These are phyloP conservation scores for Ochlodes sylvanus DNA, from an alignment of 2,888 invertebrate genomes.

Conservation along the genomic window DNA sequence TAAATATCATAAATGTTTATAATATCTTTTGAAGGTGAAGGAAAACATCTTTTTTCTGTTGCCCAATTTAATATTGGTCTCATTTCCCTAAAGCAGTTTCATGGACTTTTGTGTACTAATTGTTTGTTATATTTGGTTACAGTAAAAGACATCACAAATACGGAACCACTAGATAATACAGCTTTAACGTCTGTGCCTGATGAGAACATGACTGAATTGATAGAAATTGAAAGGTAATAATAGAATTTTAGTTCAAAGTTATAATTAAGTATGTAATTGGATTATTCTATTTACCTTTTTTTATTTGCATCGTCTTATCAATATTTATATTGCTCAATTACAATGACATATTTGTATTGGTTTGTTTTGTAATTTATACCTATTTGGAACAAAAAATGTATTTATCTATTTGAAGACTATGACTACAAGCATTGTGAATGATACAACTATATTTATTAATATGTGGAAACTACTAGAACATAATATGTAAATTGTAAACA, in stretches of 20 bases:
- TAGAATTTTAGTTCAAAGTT: not conserved
- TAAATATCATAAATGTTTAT: conserved; percentile 16
- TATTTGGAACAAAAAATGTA: too few relatives aligned
- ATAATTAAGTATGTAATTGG: not conserved
- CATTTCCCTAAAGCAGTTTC: not conserved
- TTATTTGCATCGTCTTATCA: too few relatives aligned
- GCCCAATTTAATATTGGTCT: not conserved
- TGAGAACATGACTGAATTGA: conserved; percentile 76
- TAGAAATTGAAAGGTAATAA: conserved; percentile 78
- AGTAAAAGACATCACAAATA: conserved; percentile 83
- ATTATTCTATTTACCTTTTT: too few relatives aligned
- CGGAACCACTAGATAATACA: conserved; percentile 79
- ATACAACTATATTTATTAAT: too few relatives aligned
- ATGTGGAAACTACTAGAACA: too few relatives aligned
- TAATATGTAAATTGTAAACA: too few relatives aligned
- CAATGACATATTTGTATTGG: too few relatives aligned
- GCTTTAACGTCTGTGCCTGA: conserved; percentile 77
- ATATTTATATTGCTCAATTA: too few relatives aligned
- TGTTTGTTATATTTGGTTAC: conserved; percentile 47
- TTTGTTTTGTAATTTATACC: too few relatives aligned
- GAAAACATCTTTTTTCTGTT: conserved; percentile 5
- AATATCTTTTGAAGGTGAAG: conserved; percentile 21
- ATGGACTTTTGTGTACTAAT: not conserved
- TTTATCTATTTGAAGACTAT: too few relatives aligned
- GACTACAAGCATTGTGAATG: too few relatives aligned